These are phyloP conservation scores for Brachyhypopomus gauderio DNA, from an alignment of 2,113 vertebrate species.

Conservation along the genomic window DNA sequence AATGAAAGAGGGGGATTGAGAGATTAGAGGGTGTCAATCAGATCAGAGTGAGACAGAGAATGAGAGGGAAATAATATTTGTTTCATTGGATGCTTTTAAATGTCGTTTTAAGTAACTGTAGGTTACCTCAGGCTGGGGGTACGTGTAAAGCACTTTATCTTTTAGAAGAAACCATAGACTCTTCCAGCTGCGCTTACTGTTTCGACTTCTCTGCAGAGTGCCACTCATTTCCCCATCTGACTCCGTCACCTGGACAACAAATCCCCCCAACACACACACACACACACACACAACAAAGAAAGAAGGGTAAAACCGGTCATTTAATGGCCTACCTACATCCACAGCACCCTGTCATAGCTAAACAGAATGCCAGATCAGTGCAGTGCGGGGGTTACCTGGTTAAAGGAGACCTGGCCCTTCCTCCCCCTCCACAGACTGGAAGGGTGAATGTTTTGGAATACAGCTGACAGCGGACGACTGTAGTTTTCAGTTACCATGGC, in stretches of 20 bases:
- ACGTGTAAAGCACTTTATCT: constrained; percentile 99
- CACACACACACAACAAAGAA: neutral
- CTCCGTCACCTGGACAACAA: constrained; percentile 33
- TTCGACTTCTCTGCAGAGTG: constrained; percentile 83
- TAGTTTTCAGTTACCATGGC: constrained; percentile 59
- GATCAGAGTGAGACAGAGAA: constrained; percentile 17
- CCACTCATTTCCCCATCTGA: constrained; percentile 76
- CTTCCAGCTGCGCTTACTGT: constrained; percentile 94
- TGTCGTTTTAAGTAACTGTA: constrained; percentile 70
- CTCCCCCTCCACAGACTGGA: constrained; percentile 88
- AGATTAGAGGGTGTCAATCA: no score
- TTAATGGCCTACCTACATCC: neutral
- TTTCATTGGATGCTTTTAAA: constrained; percentile 51
- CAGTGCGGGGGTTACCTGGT: constrained; percentile 75
- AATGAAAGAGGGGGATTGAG: neutral
- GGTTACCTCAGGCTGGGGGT: constrained; percentile 86
- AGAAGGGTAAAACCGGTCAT: neutral
- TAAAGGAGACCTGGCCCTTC: constrained; percentile 86
- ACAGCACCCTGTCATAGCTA: no score
- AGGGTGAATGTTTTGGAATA: constrained; percentile 92
- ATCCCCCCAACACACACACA: neutral
- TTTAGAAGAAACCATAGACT: constrained; percentile 97
- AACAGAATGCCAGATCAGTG: neutral
- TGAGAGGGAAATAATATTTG: neutral
- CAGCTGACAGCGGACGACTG: constrained; percentile 84